These are phyloP conservation scores for Phocoena phocoena DNA, from an alignment of 2,113 vertebrate genomes.

Conservation along the genomic window DNA sequence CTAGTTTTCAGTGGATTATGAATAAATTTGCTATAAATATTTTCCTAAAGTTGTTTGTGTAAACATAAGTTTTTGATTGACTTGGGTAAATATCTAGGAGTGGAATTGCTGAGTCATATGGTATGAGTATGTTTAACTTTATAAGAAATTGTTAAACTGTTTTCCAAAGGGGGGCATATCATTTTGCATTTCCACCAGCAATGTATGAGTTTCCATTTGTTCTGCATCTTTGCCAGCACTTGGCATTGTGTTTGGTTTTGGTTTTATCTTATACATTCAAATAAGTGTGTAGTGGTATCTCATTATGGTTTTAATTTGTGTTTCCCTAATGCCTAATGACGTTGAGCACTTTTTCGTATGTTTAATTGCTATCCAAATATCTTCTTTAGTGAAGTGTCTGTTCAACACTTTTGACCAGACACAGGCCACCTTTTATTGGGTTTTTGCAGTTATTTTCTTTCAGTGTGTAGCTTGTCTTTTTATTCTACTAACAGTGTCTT, in stretches of 20 bases:
- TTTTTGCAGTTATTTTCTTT: background rate
- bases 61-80: slow-evolving; percentile 28
- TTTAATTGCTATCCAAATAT: background rate
- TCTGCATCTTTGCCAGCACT: background rate
- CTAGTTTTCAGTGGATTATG: background rate
- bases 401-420: background rate
- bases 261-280: background rate
- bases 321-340: background rate
- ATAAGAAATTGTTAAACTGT: background rate
- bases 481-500: background rate
- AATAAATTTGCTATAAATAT: slow-evolving; percentile 40
- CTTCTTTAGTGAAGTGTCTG: background rate
- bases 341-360: background rate
- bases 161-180: background rate
- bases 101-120: background rate
- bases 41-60: background rate
- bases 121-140: background rate
- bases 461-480: background rate
- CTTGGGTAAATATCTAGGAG: background rate
- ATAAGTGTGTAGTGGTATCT: background rate
- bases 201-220: background rate
- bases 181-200: background rate
- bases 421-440: background rate
- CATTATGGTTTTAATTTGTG: background rate
- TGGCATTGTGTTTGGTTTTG: background rate